Evolutionary conservation across 2,797 vertebrate species (phyloP), one percentile per base, ranked within the genome.

Genomic region (Oryzias dopingdopingensis): DNA sequence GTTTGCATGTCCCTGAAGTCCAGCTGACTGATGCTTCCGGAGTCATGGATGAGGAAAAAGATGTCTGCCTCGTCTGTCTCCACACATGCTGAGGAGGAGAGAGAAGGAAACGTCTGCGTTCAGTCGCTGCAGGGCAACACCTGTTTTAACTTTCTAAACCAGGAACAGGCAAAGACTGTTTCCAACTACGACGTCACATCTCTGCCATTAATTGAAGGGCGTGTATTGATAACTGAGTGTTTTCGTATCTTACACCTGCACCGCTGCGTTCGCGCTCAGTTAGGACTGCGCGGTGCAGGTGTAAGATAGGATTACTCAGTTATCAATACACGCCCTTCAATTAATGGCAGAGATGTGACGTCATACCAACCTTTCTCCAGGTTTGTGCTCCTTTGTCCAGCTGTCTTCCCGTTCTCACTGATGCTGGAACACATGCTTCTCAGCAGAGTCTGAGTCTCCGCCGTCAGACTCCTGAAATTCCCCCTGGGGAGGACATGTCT

Each of bases 31-130:
- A 93, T 92, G 69, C 90, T 93, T 20, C 72, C 81, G 4, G 93
- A 94, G 0, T 91, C 84, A 58, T 93, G 93, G 1, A 94, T 81
- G 20, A 95, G 79, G 75, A 95, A 95, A 81, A 87, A 94, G 66
- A 94, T 89, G 55, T 94, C 93, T 1, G 92, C 92, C 80, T 91
- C 89, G 24, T 93, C 85, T 6, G 85, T 87, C 16, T 87, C 57
- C 12, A 46, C 3, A 53, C 93, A 95, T 14, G 76, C 94, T 94
- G 32, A 37, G 32, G 26, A 26, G 26, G 32, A 37, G 8, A 37
- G 32, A 37, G 2, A 12, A 37, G 8, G 10, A 37, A 2, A 37
- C 32, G 10, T 32, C 29, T 4, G 8, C 16, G 14, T 5, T 13
- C 12, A 14, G 13, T 43, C 15, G 12, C n/a, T 17, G 4, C 6